These are phyloP conservation scores for Cololabis saira DNA, from an alignment of 2,113 vertebrate species.

Conservation along the genomic window DNA sequence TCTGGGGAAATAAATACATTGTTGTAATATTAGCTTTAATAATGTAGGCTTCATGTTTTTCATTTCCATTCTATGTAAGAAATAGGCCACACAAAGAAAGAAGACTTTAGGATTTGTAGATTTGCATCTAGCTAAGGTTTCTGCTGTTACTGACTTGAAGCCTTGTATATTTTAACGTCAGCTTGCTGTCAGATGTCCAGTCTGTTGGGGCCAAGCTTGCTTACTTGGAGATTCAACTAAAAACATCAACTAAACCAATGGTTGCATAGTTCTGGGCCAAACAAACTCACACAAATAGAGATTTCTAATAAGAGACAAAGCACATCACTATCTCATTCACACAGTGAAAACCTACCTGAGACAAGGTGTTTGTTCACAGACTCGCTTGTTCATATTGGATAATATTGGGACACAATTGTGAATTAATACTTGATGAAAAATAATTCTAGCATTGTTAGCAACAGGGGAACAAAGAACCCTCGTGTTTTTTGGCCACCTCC, in stretches of 20 bases:
- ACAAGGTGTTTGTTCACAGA: no score
- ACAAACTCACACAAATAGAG: slow-evolving; percentile 10
- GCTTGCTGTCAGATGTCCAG: neutral
- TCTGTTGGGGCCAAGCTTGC: neutral
- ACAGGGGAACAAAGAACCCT: slow-evolving; percentile 21
- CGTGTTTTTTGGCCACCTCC: slow-evolving; percentile 46
- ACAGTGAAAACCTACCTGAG: no score
- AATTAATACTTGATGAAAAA: slow-evolving; percentile 70
- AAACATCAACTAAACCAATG: neutral
- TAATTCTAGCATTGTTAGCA: slow-evolving; percentile 42
- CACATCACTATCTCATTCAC: neutral
- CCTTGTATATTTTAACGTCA: slow-evolving; percentile 4
- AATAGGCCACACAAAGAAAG: neutral
- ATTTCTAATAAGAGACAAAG: slow-evolving; percentile 19
- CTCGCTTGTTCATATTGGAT: neutral
- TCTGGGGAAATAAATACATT: no score
- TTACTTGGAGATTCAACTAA: neutral
- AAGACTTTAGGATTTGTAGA: neutral
- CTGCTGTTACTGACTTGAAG: neutral
- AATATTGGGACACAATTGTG: slow-evolving; percentile 33
- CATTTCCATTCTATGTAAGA: no score
- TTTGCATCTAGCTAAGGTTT: neutral
- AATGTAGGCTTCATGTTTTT: no score
- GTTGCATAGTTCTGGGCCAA: neutral
- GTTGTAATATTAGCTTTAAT: no score